Evolutionary conservation across 2,113 vertebrate genomes (phyloP), one percentile per base, ranked within the genome.

Genomic region (Cololabis saira): DNA sequence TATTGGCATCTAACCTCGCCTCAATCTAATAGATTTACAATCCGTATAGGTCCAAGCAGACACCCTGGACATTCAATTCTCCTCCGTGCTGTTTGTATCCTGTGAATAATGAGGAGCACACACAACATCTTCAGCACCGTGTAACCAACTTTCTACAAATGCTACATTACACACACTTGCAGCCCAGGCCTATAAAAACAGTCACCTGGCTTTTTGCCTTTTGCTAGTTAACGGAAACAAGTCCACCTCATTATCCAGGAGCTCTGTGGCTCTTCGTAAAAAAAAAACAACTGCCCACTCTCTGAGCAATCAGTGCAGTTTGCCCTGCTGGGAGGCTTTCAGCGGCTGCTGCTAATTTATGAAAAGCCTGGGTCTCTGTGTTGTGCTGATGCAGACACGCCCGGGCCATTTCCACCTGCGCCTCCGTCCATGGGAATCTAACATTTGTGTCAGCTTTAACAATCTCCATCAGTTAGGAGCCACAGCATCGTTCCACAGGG

Each of bases 351-450:
- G 78, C 74, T 85, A 79, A 90, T 83, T 86, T 81, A 73, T 55
- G 57, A 76, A 75, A 81, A 85, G 75, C 80, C 61, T 50, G 61
- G 52, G 37, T 72, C 64, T 78, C 57, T 74, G 78, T 55, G 51
- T 85, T 41, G 71, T 82, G 80, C 78, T 84, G 84, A 86, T 80
- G 77, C 78, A 90, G 90, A 91, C 90, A 92, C 91, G 62, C 90
- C 91, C 86, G 84, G 79, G 67, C 64, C 71, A 56, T 73, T 82
- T 73, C 53, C 62, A 67, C 57, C 63, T 30, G 71, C 57, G 30
- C 76, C 58, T 72, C 27, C 51, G 47, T 83, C 71, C 62, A 74
- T 72, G 67, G 81, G 67, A 74, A 85, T 86, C 63, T 71, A 78
- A 69, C 58, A 63, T 74, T 54, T 60, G 71, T 77, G 71, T 78